Conservation (phyloP, 2,113 vertebrate genomes). For the Aviceda subcristata region DNA sequence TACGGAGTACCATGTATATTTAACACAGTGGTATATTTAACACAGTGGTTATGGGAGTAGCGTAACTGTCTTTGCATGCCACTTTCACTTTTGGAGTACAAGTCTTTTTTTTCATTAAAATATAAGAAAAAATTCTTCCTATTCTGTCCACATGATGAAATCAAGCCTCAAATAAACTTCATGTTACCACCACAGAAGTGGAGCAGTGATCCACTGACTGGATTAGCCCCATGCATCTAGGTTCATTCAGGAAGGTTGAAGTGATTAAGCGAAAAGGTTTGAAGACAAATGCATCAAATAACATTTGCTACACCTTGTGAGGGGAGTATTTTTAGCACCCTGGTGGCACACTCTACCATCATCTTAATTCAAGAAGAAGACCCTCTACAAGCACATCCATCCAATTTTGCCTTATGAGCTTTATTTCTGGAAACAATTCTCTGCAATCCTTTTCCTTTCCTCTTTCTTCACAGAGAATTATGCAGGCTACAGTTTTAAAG, state of each 20-base stretch:
- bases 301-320: not conserved
- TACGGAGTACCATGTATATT: fast-evolving
- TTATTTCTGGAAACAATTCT: conserved; percentile 27
- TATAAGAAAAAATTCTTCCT: not conserved
- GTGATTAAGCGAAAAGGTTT: not conserved
- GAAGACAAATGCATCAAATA: not conserved
- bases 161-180: not conserved
- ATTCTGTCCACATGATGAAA: not conserved
- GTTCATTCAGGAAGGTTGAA: not conserved
- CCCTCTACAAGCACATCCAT: not conserved
- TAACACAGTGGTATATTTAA: not conserved
- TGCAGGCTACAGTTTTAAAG: not conserved
- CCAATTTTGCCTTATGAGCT: not conserved
- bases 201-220: not conserved
- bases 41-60: not conserved
- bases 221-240: not conserved
- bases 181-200: fast-evolving
- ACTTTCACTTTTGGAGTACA: not conserved
- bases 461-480: conserved; percentile 1
- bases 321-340: not conserved
- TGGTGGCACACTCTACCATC: not conserved
- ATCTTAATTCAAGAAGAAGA: not conserved
- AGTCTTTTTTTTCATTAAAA: not conserved
- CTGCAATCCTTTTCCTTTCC: not conserved
- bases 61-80: not conserved